Evolutionary conservation across 2,797 vertebrate species (phyloP).

Genomic region (Pitangus sulphuratus): DNA sequence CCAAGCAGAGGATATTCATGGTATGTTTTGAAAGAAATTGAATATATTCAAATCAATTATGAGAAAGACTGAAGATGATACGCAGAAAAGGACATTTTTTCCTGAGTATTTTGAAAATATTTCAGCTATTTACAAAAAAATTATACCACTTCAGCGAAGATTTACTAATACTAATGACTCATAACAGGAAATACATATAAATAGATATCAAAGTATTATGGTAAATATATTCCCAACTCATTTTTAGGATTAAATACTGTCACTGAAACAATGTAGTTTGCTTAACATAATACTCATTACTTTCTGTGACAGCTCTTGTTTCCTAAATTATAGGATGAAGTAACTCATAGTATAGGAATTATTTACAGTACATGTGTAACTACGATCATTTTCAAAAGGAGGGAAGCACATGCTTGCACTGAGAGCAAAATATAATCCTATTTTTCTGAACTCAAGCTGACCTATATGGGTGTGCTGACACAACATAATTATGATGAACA

Average conservation of each 20-base stretch:
- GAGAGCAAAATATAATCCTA: background rate
- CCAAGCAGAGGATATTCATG: background rate
- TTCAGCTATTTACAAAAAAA: background rate
- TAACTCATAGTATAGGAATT: background rate
- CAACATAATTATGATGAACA: conserved; percentile 52
- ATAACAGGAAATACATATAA: background rate
- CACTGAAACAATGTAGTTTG: background rate
- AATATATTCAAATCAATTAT: background rate
- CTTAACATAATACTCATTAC: background rate
- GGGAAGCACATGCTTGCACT: background rate
- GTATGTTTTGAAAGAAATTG: background rate
- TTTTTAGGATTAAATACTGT: background rate
- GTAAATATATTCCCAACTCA: background rate
- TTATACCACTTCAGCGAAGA: background rate
- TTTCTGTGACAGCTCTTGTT: background rate
- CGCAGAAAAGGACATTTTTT: background rate
- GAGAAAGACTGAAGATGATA: background rate
- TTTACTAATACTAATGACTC: background rate
- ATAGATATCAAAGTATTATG: background rate
- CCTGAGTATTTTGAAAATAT: background rate
- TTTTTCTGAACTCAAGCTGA: conserved; percentile 56
- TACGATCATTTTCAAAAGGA: conserved; percentile 1
- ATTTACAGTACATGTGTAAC: background rate
- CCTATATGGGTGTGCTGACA: background rate
- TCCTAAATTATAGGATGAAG: background rate